A percentile compares a stretch with the other conserved stretches of the same genome.
phyloP scores from a whole-genome alignment of 1,140 invertebrate species.

The Potamilus streckersoni region DNA sequence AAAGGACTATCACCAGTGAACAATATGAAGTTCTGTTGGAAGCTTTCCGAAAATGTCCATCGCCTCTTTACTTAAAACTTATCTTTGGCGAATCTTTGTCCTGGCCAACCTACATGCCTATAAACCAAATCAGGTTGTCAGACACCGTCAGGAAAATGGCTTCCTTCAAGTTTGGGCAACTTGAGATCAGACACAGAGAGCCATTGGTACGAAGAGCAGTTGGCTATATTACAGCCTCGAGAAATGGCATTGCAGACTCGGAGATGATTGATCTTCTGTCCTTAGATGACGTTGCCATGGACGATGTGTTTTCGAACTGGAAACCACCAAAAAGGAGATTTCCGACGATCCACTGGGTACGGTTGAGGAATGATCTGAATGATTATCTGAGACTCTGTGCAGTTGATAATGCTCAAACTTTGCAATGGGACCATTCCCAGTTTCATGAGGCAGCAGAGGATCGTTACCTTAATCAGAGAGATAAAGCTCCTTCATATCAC shows the following conservation, averaged over 20 bases:
- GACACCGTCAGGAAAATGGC: constrained; percentile 56
- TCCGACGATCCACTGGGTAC: constrained; percentile 77
- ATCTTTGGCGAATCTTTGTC: constrained; percentile 55
- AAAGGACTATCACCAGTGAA: constrained; percentile 44
- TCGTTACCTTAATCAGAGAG: constrained; percentile 69
- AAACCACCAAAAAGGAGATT: constrained; percentile 65
- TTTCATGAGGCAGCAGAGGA: constrained; percentile 72
- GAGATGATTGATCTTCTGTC: constrained; percentile 82
- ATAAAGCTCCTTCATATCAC: constrained; percentile 67
- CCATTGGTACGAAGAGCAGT: constrained; percentile 71
- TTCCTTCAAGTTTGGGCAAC: constrained; percentile 73
- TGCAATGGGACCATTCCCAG: constrained; percentile 76
- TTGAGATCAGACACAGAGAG: constrained; percentile 77
- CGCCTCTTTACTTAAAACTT: constrained; percentile 60
- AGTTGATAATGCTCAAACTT: constrained; percentile 73
- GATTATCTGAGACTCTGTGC: constrained; percentile 76
- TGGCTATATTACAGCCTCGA: constrained; percentile 77
- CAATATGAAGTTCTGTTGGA: constrained; percentile 57
- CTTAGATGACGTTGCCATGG: constrained; percentile 78
- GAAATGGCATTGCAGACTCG: constrained; percentile 79
- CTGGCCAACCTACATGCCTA: constrained; percentile 56
- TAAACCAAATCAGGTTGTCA: constrained; percentile 48
- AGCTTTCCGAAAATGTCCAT: constrained; percentile 55
- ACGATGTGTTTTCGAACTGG: constrained; percentile 52
- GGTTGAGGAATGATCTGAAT: constrained; percentile 74